These are phyloP conservation scores for Agrochola lychnidis DNA, from an alignment of 2,888 invertebrate genomes.

Conservation along the genomic window DNA sequence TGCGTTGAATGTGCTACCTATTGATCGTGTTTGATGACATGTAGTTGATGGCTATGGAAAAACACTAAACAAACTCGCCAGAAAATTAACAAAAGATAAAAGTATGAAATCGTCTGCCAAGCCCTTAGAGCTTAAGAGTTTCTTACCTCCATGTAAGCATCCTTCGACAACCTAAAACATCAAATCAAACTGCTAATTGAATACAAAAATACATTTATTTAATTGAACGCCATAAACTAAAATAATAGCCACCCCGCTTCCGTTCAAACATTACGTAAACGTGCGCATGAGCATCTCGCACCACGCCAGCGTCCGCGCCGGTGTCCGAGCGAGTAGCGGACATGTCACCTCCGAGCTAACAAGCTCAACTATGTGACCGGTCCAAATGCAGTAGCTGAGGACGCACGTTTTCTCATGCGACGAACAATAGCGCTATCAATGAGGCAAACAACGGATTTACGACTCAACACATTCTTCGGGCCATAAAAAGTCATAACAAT, in stretches of 20 bases:
- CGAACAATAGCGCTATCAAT: conserved; percentile 82
- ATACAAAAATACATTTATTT: conserved; percentile 52
- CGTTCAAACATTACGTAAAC: conserved; percentile 61
- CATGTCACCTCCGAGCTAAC: conserved; percentile 77
- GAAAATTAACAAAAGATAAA: conserved; percentile 8
- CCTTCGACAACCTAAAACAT: conserved; percentile 29
- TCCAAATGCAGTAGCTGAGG: conserved; percentile 73
- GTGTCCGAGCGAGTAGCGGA: conserved; percentile 60
- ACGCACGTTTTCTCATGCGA: conserved; percentile 72
- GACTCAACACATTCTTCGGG: conserved; percentile 82
- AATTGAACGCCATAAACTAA: conserved; percentile 58
- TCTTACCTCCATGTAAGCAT: conserved; percentile 11
- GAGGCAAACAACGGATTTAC: conserved; percentile 83
- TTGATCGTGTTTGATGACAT: conserved; percentile 19
- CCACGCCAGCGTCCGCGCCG: conserved; percentile 38
- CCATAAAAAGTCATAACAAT: conserved; percentile 88
- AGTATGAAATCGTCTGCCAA: background rate
- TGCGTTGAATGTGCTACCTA: conserved; percentile 17
- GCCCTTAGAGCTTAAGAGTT: background rate
- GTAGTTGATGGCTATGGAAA: background rate
- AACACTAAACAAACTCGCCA: background rate
- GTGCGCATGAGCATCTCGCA: conserved; percentile 43
- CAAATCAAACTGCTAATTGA: conserved; percentile 57
- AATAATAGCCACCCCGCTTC: conserved; percentile 60
- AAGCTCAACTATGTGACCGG: conserved; percentile 75